A percentile compares a stretch with the other conserved stretches of the same genome.
phyloP scores from a whole-genome alignment of 2,113 vertebrate species.

The Amblyornis subalaris region DNA sequence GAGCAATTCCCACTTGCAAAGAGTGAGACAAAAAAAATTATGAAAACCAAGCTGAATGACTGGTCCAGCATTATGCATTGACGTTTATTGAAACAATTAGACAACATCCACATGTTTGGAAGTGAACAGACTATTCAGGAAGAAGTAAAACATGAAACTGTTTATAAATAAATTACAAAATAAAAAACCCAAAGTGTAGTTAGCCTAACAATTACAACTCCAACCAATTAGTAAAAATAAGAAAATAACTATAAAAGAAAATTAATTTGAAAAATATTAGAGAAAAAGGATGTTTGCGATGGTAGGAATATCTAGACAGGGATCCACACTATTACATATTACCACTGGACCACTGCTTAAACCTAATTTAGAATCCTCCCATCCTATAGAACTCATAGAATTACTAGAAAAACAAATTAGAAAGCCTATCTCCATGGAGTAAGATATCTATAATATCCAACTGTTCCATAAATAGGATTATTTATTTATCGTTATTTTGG shows the following conservation, averaged over 20 bases:
- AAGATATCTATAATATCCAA: background rate
- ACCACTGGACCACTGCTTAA: background rate
- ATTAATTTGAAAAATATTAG: background rate
- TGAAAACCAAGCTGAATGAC: background rate
- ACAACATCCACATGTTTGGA: background rate
- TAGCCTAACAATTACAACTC: background rate
- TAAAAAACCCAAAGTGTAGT: fast-evolving
- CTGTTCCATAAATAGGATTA: background rate
- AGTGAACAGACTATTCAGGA: background rate
- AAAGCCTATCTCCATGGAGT: background rate
- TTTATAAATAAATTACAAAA: background rate
- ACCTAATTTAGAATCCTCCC: background rate
- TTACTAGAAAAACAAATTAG: background rate
- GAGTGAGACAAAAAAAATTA: background rate
- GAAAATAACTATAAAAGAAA: background rate
- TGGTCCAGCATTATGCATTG: background rate
- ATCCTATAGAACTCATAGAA: background rate
- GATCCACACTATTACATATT: background rate
- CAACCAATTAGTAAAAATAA: background rate
- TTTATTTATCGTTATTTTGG: background rate
- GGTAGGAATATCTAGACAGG: background rate
- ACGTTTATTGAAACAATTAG: background rate
- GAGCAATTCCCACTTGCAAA: background rate
- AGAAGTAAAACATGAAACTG: background rate
- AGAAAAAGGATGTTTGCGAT: background rate